Conservation (phyloP, 2,113 vertebrate species). For the Gymnarchus niloticus region DNA sequence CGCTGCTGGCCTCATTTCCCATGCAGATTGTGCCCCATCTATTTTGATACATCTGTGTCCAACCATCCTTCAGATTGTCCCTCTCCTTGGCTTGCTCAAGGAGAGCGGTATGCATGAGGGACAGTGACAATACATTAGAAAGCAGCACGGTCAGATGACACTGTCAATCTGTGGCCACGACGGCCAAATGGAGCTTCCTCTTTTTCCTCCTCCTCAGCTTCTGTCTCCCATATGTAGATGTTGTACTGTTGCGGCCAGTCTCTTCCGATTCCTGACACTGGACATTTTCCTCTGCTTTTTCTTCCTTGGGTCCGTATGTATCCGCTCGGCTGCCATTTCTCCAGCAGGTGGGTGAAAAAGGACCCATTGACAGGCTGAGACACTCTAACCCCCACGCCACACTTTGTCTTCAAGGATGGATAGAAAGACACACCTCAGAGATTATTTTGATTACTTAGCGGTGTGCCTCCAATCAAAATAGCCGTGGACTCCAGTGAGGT, state of each 20-base stretch:
- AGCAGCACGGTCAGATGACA: not conserved
- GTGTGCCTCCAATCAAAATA: not conserved
- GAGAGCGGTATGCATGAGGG: not conserved
- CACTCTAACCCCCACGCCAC: not conserved
- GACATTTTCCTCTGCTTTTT: not conserved
- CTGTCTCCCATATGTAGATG: not conserved
- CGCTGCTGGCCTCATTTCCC: constrained; percentile 50
- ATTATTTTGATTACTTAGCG: not conserved
- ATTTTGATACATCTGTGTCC: constrained; percentile 1
- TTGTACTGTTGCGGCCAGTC: not conserved
- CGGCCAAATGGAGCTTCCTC: constrained; percentile 21
- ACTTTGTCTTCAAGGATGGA: not conserved
- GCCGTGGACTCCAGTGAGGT: not conserved
- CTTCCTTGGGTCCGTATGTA: not conserved
- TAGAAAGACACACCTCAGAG: not conserved
- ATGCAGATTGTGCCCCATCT: constrained; percentile 24
- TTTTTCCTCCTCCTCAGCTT: constrained; percentile 43
- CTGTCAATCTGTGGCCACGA: too few relatives aligned
- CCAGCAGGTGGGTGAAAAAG: not conserved
- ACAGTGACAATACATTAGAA: not conserved
- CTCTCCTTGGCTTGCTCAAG: too few relatives aligned
- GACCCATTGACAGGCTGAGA: not conserved
- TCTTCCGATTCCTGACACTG: too few relatives aligned
- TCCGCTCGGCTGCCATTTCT: not conserved
- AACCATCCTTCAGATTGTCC: constrained; percentile 47